These are phyloP conservation scores for Campaea margaritaria DNA, from an alignment of 2,888 invertebrate genomes.

Conservation along the genomic window DNA sequence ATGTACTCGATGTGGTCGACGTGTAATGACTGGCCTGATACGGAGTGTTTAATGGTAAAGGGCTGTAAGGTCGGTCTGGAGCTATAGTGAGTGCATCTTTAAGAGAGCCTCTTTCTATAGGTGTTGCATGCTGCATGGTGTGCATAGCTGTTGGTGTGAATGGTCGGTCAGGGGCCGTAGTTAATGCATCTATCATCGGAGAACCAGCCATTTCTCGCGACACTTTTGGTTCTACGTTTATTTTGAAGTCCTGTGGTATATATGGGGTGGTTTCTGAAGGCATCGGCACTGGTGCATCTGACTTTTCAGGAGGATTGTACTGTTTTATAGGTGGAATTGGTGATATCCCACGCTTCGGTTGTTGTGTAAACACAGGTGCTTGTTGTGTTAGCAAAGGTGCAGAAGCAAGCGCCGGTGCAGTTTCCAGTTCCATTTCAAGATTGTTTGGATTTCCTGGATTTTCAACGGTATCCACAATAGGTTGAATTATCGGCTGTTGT, in stretches of 20 bases:
- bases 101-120: slow-evolving; percentile 81
- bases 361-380: slow-evolving; percentile 61
- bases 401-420: slow-evolving; percentile 7
- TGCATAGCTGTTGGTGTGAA: slow-evolving; percentile 82
- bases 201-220: slow-evolving; percentile 80
- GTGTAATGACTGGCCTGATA: slow-evolving; percentile 63
- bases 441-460: slow-evolving; percentile 31
- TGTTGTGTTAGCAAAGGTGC: slow-evolving; percentile 50
- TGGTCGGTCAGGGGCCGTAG: slow-evolving; percentile 87
- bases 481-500: slow-evolving; percentile 43
- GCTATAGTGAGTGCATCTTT: slow-evolving; percentile 87
- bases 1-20: slow-evolving; percentile 56
- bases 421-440: slow-evolving; percentile 16
- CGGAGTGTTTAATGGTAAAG: slow-evolving; percentile 78
- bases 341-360: slow-evolving; percentile 65
- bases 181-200: slow-evolving; percentile 88
- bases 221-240: slow-evolving; percentile 82
- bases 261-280: slow-evolving; percentile 88
- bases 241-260: slow-evolving; percentile 87
- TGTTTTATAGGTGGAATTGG: slow-evolving; percentile 79
- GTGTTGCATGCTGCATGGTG: slow-evolving; percentile 46
- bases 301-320: slow-evolving; percentile 76
- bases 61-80: slow-evolving; percentile 86
- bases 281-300: slow-evolving; percentile 83
- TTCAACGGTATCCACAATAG: slow-evolving; percentile 26